phyloP scores from a whole-genome alignment of 2,888 invertebrate genomes.

The Drosophila melanocephala region DNA sequence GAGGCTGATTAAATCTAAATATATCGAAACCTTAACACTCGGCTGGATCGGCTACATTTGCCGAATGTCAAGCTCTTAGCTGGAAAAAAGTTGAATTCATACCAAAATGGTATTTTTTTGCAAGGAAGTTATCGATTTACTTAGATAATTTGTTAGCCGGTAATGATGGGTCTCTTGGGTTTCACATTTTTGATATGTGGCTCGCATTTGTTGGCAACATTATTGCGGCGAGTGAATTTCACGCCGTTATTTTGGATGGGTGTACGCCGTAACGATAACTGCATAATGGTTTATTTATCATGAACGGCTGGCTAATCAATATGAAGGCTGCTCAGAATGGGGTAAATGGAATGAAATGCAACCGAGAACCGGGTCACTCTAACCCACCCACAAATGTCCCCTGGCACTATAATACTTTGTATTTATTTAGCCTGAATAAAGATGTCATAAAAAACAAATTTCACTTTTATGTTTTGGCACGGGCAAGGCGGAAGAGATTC shows the following conservation, averaged over 20 bases:
- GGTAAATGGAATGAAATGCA: constrained; percentile 14
- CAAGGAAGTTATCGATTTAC: constrained; percentile 2
- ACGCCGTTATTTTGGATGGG: constrained; percentile 26
- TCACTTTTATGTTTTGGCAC: constrained; percentile 80
- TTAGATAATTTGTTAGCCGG: constrained; percentile 12
- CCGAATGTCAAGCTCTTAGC: not conserved
- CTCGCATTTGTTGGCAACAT: constrained; percentile 25
- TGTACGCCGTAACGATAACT: constrained; percentile 64
- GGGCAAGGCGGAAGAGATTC: constrained; percentile 70
- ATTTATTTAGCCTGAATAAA: constrained; percentile 81
- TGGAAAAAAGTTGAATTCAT: not conserved
- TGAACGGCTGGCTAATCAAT: constrained; percentile 68
- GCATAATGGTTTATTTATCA: constrained; percentile 79
- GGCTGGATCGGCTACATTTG: not conserved
- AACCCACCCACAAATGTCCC: constrained; percentile 63
- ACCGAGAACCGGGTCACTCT: constrained; percentile 1
- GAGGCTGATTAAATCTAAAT: not conserved
- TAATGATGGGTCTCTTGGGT: constrained; percentile 39
- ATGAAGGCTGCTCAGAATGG: constrained; percentile 6
- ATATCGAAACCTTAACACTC: not conserved
- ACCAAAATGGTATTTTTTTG: not conserved
- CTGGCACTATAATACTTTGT: constrained; percentile 77
- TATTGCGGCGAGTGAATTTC: constrained; percentile 37
- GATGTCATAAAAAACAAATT: constrained; percentile 83
- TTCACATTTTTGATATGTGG: constrained; percentile 46